These are phyloP conservation scores for Myathropa florea DNA, from an alignment of 2,888 invertebrate species.

Conservation along the genomic window DNA sequence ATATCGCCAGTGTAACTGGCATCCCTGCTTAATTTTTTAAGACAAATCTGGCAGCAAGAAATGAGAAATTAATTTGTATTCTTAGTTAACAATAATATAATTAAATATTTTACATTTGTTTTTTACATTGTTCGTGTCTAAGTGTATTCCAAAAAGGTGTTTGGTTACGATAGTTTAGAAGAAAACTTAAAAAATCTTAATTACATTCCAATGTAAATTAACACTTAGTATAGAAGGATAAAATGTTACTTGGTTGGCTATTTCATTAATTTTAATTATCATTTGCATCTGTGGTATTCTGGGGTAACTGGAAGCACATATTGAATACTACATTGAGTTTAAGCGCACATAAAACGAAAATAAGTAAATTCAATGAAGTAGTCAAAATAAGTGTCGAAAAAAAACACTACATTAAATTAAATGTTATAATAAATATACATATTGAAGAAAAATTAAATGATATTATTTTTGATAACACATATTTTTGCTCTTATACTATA, in stretches of 20 bases:
- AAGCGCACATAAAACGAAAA: slow-evolving; percentile 12
- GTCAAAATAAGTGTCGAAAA: slow-evolving; percentile 47
- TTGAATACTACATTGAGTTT: slow-evolving; percentile 59
- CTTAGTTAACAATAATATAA: slow-evolving; percentile 31
- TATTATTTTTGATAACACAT: slow-evolving; percentile 58
- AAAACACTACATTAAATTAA: slow-evolving; percentile 37
- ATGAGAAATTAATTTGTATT: slow-evolving; percentile 41
- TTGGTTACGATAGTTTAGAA: slow-evolving; percentile 56
- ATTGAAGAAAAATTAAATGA: slow-evolving; percentile 37
- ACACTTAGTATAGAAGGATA: slow-evolving; percentile 55
- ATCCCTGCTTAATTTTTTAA: slow-evolving; percentile 45
- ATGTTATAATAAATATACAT: slow-evolving; percentile 35
- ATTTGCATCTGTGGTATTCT: slow-evolving; percentile 65
- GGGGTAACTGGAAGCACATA: slow-evolving; percentile 53
- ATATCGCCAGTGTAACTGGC: slow-evolving; percentile 67
- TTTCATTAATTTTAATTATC: slow-evolving; percentile 63
- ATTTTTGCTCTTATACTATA: slow-evolving; percentile 42
- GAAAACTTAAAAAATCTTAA: slow-evolving; percentile 28
- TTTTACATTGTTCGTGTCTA: slow-evolving; percentile 61
- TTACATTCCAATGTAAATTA: slow-evolving; percentile 70
- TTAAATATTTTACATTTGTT: slow-evolving; percentile 5
- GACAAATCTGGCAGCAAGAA: slow-evolving; percentile 31
- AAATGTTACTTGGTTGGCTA: slow-evolving; percentile 65
- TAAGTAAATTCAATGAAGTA: slow-evolving; percentile 64
- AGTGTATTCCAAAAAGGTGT: slow-evolving; percentile 67